These are phyloP conservation scores for Apocheima hispidaria DNA, from an alignment of 2,888 invertebrate genomes.

Conservation along the genomic window DNA sequence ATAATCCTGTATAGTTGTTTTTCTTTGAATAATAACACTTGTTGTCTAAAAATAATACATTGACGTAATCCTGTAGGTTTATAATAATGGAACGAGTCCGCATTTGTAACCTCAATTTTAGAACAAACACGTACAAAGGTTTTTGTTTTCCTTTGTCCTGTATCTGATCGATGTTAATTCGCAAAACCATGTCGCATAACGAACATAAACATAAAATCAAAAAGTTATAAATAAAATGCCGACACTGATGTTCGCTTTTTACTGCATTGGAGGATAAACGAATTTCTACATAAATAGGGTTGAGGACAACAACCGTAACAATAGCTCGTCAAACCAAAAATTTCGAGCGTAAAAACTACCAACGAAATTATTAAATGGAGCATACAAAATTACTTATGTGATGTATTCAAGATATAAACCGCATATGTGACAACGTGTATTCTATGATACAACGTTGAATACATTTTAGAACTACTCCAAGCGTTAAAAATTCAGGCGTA, in stretches of 20 bases:
- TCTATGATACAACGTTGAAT: conserved; percentile 22
- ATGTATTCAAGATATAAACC: conserved; percentile 23
- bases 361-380: conserved; percentile 26
- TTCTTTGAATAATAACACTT: neutral
- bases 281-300: conserved; percentile 22
- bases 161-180: neutral
- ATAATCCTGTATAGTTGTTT: too few relatives aligned
- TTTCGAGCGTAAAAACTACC: conserved; percentile 26
- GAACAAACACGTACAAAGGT: neutral
- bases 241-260: conserved; percentile 11
- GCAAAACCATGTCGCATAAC: neutral
- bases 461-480: conserved; percentile 29
- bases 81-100: neutral
- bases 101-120: neutral
- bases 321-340: conserved; percentile 30
- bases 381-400: conserved; percentile 31
- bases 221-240: conserved; percentile 21
- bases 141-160: neutral
- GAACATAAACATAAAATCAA: conserved; percentile 16
- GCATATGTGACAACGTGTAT: conserved; percentile 27
- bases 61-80: neutral
- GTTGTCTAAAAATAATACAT: neutral
- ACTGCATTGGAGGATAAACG: conserved; percentile 16
- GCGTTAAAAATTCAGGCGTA: conserved; percentile 32
- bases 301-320: conserved; percentile 22